Conservation (phyloP, 2,113 vertebrate species). For the Machaerirhynchus nigripectus region DNA sequence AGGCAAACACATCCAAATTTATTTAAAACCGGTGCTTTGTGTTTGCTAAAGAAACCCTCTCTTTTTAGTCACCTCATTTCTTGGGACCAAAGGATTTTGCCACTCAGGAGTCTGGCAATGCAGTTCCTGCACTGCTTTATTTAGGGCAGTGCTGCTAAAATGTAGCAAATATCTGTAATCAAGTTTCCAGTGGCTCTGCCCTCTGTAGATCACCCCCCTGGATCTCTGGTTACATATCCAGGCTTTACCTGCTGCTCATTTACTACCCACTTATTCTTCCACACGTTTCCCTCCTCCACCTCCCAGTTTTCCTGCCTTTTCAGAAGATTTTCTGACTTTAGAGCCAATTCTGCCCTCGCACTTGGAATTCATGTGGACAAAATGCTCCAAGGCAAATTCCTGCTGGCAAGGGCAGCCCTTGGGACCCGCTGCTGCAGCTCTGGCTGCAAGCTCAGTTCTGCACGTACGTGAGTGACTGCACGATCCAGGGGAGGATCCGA, state of each 20-base stretch:
- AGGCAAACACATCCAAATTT: neutral
- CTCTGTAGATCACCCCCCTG: neutral
- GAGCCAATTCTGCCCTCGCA: neutral
- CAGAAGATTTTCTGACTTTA: neutral
- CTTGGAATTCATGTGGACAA: rapidly evolving
- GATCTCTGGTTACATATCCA: neutral
- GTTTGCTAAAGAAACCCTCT: neutral
- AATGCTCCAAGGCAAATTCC: neutral
- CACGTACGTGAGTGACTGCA: neutral
- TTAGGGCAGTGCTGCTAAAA: neutral
- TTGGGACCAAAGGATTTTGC: neutral
- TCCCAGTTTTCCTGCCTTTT: neutral
- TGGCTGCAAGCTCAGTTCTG: neutral
- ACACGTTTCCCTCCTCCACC: neutral
- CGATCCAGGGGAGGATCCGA: neutral
- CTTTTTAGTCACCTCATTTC: neutral
- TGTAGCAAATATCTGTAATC: neutral
- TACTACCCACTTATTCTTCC: neutral
- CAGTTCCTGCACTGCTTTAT: neutral
- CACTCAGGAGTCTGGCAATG: neutral
- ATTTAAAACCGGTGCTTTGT: neutral
- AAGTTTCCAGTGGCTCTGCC: neutral
- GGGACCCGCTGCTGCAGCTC: neutral
- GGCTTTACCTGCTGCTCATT: neutral
- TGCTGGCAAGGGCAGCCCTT: neutral